Evolutionary conservation across 2,888 invertebrate genomes (phyloP).

Genomic region (Drosophila histrio): DNA sequence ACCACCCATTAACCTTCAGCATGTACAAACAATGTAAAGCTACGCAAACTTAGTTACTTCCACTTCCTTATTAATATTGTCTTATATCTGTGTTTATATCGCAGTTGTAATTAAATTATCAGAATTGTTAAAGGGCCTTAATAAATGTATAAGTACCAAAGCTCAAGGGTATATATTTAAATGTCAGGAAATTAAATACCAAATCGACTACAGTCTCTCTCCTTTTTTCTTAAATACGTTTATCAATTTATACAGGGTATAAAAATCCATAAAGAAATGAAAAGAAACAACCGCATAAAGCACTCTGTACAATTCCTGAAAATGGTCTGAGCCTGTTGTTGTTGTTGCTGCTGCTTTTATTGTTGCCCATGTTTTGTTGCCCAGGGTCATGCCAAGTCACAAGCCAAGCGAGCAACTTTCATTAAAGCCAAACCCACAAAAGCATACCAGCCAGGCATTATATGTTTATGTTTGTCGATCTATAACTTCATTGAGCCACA

Average conservation of each 20-base stretch:
- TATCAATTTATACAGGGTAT: conserved; percentile 1
- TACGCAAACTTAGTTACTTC: no score
- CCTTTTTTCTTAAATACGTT: not conserved
- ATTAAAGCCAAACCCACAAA: conserved; percentile 68
- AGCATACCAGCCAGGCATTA: conserved; percentile 43
- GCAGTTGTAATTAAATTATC: no score
- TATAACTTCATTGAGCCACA: conserved; percentile 31
- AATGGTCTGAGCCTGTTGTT: conserved; percentile 38
- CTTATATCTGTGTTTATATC: no score
- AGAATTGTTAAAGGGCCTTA: no score
- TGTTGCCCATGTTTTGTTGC: conserved; percentile 46
- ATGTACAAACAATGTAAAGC: no score
- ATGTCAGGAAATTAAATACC: no score
- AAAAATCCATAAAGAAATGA: conserved; percentile 16
- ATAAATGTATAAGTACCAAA: no score
- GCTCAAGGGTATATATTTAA: no score
- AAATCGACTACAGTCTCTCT: not conserved
- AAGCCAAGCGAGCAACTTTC: conserved; percentile 64
- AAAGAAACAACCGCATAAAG: conserved; percentile 40
- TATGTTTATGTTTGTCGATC: conserved; percentile 28
- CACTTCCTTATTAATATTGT: no score
- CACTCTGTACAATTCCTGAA: conserved; percentile 60
- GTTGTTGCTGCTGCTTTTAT: conserved; percentile 7
- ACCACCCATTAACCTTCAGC: no score
- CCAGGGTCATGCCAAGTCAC: conserved; percentile 66